These are phyloP conservation scores for Sula dactylatra DNA, from an alignment of 2,113 vertebrate genomes.

Conservation along the genomic window DNA sequence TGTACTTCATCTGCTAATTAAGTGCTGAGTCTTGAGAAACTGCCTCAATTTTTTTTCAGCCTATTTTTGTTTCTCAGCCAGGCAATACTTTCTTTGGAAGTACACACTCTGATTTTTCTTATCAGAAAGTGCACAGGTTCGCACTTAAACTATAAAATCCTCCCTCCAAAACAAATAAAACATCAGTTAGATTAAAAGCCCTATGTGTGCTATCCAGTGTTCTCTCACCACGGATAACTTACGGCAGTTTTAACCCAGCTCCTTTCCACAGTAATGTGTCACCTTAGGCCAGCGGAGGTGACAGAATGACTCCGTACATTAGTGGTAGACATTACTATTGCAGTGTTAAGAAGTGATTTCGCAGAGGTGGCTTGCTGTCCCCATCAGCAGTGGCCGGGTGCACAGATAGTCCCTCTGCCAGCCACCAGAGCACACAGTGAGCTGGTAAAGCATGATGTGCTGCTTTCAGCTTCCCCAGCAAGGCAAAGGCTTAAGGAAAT, in stretches of 20 bases:
- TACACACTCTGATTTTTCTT: neutral
- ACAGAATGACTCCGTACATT: rapidly evolving
- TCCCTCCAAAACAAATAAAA: neutral
- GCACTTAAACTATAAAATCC: neutral
- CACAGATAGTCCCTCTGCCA: neutral
- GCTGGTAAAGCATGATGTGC: rapidly evolving
- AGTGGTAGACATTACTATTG: rapidly evolving
- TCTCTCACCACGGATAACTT: neutral
- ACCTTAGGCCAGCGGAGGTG: neutral
- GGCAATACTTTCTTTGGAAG: neutral
- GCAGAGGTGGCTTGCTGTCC: neutral
- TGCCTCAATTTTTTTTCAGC: neutral
- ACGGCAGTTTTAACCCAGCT: neutral
- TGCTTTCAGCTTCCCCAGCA: neutral
- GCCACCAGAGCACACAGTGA: rapidly evolving
- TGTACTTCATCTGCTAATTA: neutral
- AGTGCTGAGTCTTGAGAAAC: neutral
- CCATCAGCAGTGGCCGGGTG: no score
- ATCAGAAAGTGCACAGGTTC: neutral
- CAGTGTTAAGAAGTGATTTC: neutral
- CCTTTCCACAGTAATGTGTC: neutral
- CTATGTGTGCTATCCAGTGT: rapidly evolving
- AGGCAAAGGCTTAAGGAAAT: neutral
- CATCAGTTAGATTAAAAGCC: neutral
- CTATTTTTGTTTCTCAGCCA: neutral